These are phyloP conservation scores for Etheostoma spectabile DNA, from an alignment of 2,113 vertebrate genomes.

Conservation along the genomic window DNA sequence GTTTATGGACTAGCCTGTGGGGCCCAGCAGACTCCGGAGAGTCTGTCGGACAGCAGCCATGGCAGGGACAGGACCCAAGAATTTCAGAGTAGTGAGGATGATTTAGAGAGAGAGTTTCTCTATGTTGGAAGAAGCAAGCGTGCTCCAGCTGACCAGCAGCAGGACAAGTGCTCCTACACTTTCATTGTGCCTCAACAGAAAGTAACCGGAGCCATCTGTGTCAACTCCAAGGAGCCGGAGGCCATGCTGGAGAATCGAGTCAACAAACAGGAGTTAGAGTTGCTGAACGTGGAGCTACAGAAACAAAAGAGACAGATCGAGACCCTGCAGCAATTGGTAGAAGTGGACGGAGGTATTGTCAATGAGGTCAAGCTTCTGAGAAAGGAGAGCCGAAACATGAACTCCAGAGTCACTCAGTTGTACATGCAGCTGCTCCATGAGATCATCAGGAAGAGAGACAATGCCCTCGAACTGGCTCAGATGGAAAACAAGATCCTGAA, in stretches of 20 bases:
- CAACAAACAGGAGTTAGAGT: constrained; percentile 95
- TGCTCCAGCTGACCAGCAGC: constrained; percentile 81
- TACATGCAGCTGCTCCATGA: constrained; percentile 99
- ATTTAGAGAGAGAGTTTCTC: constrained; percentile 87
- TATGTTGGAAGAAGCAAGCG: constrained; percentile 88
- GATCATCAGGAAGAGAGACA: constrained; percentile 98
- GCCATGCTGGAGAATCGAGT: constrained; percentile 91
- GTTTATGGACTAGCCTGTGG: constrained; percentile 75
- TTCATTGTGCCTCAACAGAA: constrained; percentile 98
- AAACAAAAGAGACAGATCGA: constrained; percentile 99
- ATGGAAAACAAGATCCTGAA: constrained; percentile 97
- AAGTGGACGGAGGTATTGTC: constrained; percentile 97
- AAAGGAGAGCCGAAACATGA: constrained; percentile 99
- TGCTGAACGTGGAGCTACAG: constrained; percentile 94
- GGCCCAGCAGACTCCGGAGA: constrained; percentile 66
- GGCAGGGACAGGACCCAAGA: constrained; percentile 78
- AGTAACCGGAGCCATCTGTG: constrained; percentile 97
- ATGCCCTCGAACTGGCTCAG: constrained; percentile 94
- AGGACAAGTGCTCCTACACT: constrained; percentile 97
- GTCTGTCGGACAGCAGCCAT: constrained; percentile 47
- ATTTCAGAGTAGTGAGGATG: constrained; percentile 85
- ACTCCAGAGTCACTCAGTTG: constrained; percentile 96
- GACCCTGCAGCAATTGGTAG: constrained; percentile 95
- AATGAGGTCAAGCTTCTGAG: constrained; percentile 97
- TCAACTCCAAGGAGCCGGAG: constrained; percentile 96